Conservation (phyloP, 1,140 invertebrate species). For the Zaprionus tsacasi region DNA sequence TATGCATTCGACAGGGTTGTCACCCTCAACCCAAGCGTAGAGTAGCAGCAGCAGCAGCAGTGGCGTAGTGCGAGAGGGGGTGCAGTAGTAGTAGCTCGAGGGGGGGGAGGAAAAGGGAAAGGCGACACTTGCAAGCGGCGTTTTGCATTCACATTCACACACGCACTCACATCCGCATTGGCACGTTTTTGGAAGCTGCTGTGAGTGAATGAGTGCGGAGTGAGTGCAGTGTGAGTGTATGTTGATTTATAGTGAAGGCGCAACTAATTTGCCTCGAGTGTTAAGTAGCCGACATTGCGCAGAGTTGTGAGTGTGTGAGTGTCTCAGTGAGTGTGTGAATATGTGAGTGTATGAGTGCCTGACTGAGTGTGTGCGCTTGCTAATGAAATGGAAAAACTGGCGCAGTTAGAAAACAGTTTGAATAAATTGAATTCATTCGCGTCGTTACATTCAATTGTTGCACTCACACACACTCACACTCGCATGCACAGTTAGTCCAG, state of each 20-base stretch:
- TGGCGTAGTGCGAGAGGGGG: slow-evolving; percentile 1
- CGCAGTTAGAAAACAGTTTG: slow-evolving; percentile 12
- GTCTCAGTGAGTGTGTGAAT: neutral
- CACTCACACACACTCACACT: neutral
- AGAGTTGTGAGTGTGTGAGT: neutral
- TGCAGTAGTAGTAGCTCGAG: too few relatives aligned
- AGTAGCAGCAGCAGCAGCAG: neutral
- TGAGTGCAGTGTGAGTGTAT: slow-evolving; percentile 29
- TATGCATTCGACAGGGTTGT: slow-evolving; percentile 46
- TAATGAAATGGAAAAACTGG: slow-evolving; percentile 21
- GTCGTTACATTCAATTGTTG: slow-evolving; percentile 1
- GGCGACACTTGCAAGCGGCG: slow-evolving; percentile 9
- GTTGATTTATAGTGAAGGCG: slow-evolving; percentile 76
- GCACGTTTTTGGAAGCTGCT: slow-evolving; percentile 39
- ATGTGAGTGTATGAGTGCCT: slow-evolving; percentile 4
- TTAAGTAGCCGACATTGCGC: slow-evolving; percentile 60
- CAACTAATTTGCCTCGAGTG: slow-evolving; percentile 79
- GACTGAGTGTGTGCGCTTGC: neutral
- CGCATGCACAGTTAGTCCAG: neutral
- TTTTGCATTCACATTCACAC: slow-evolving; percentile 3
- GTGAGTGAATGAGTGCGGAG: slow-evolving; percentile 24
- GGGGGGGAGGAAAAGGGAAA: too few relatives aligned
- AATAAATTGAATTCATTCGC: slow-evolving; percentile 12
- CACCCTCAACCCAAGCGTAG: neutral
- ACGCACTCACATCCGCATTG: neutral